These are phyloP conservation scores for Amazona finschi DNA, from an alignment of 2,797 vertebrate species.

Conservation along the genomic window DNA sequence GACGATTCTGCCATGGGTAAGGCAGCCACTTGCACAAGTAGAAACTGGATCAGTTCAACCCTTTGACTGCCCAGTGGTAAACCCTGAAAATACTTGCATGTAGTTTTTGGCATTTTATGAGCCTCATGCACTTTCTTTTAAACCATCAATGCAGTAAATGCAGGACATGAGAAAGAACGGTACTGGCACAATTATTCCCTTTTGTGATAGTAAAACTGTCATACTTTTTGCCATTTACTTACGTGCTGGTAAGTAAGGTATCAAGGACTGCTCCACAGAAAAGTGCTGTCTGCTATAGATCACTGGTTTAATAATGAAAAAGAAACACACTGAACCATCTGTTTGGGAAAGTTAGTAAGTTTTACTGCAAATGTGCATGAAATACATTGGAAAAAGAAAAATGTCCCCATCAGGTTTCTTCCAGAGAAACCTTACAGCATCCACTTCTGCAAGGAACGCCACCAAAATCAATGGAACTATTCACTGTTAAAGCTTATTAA, in stretches of 20 bases:
- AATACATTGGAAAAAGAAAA: neutral
- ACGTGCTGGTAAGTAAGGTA: neutral
- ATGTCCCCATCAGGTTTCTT: neutral
- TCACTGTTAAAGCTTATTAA: conserved; percentile 41
- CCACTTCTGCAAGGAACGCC: neutral
- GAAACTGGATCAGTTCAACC: neutral
- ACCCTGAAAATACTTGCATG: neutral
- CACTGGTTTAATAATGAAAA: conserved; percentile 5
- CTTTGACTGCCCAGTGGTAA: neutral
- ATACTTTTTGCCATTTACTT: neutral
- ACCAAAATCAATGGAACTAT: conserved; percentile 33
- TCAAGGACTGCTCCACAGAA: neutral
- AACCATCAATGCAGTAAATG: neutral
- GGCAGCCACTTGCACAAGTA: neutral
- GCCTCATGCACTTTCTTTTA: neutral
- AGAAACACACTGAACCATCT: neutral
- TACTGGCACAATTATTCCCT: neutral
- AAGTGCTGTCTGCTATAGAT: neutral
- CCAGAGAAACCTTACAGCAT: neutral
- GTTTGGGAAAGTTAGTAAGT: conserved; percentile 7
- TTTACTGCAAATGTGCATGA: conserved; percentile 1
- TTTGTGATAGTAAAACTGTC: neutral
- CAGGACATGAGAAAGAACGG: neutral
- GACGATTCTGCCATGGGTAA: neutral
- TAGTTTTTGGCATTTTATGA: neutral